Base-by-base conservation (phyloP, 2,797 vertebrate genomes). In the Sebastes taczanowskii region DNA sequence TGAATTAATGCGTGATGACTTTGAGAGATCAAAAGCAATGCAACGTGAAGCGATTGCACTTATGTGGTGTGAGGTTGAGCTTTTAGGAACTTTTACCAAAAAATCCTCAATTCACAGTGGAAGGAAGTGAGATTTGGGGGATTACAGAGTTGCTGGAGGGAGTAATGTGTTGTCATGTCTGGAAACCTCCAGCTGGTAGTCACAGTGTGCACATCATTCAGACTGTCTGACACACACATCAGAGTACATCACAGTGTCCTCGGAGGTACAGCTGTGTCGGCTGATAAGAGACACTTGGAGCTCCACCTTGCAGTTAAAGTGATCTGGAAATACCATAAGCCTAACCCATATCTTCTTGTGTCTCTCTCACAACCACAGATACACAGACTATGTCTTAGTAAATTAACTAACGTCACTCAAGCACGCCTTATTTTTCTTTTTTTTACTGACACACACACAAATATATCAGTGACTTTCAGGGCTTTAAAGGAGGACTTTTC, bases 401-500 rank as follows among this genome's bases (percentile, higher is more conserved):
- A 81, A 69, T 34, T n/a, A 20, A 49, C 20, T n/a, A 20, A 49
- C 13, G n/a, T 14, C 71, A 62, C 25, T 23, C 61, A 78, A 23
- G 55, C 55, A 35, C 8, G 7, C 30, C 20, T 29, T 32, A 32
- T 34, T 58, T 55, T 30, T 30, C 2, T 49, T 65, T 62, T 53
- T 14, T 20, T 35, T 35, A 11, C 14, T 14, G 2, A 38, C 55
- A 38, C 38, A 64, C 18, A 70, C 56, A 71, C 42, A 55, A 49
- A 59, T 22, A 70, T 49, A 64, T 49, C 18, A 63, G 46, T 64
- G 74, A 89, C 72, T 85, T 77, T 78, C 56, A 80, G 35, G 77
- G 81, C 77, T 87, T 89, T 89, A 71, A 85, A 35, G 87, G 84
- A 90, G 89, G 91, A 92, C 83, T 63, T 88, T 96, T 74, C 82